Percentiles rank a stretch among this genome's conserved stretches.
Evolutionary conservation across 1,140 invertebrate species (phyloP).

Genomic region (Drosophila mojavensis): DNA sequence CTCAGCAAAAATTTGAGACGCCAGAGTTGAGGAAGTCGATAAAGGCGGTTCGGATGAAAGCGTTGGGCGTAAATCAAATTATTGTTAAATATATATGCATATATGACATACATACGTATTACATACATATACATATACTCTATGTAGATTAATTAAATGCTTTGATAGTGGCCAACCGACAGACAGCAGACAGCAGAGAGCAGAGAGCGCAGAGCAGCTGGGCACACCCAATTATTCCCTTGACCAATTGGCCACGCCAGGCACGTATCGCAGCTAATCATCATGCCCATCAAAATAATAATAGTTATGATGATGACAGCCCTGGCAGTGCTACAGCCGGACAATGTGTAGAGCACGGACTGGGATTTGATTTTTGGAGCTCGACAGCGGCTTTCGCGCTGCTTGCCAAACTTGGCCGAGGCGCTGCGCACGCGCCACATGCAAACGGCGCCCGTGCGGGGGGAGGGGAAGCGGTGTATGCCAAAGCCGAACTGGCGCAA

Average conservation of each 20-base stretch:
- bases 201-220: no score
- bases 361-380: not conserved
- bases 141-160: conserved; percentile 15
- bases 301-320: conserved; percentile 25
- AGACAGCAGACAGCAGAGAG: not conserved
- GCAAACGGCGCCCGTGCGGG: not conserved
- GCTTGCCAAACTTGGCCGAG: conserved; percentile 16
- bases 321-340: not conserved
- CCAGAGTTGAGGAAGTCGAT: not conserved
- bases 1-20: not conserved
- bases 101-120: no score
- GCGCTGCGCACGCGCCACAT: conserved; percentile 65
- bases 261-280: conserved; percentile 29
- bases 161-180: not conserved
- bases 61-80: conserved; percentile 10
- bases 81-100: conserved; percentile 15
- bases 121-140: no score
- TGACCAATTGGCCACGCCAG: not conserved
- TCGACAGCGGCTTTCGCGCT: not conserved
- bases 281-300: conserved; percentile 1
- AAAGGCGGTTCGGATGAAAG: conserved; percentile 28
- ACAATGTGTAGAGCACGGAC: not conserved
- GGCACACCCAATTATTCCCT: conserved; percentile 15
- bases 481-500: conserved; percentile 21
- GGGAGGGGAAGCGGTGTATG: not conserved